Conservation (phyloP, 2,797 vertebrate genomes). For the Cynodonichthys magdalenae region DNA sequence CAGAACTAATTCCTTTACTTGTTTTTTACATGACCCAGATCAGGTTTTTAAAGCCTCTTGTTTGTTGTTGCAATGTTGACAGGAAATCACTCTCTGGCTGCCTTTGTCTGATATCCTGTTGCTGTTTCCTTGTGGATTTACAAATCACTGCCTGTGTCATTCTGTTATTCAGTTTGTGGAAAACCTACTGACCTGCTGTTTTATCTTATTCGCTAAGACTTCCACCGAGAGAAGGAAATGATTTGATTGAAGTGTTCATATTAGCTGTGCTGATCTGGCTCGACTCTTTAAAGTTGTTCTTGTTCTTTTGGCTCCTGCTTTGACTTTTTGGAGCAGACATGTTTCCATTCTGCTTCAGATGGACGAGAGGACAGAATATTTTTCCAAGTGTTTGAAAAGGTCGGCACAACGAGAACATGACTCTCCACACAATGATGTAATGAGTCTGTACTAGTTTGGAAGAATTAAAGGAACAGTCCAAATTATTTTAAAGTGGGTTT, state of each 20-base stretch:
- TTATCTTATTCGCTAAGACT: slow-evolving; percentile 69
- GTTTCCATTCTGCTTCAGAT: slow-evolving; percentile 45
- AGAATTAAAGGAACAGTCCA: not conserved
- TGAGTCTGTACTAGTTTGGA: not conserved
- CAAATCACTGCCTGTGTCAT: slow-evolving; percentile 30
- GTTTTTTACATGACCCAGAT: not conserved
- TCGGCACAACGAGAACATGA: not conserved
- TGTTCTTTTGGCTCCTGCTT: slow-evolving; percentile 28
- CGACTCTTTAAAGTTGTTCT: slow-evolving; percentile 34
- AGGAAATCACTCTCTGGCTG: slow-evolving; percentile 57
- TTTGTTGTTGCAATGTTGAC: slow-evolving; percentile 37
- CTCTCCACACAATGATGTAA: not conserved
- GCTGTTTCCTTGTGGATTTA: slow-evolving; percentile 53
- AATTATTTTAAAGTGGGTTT: not conserved
- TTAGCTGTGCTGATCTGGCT: slow-evolving; percentile 44
- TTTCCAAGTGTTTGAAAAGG: slow-evolving; percentile 15
- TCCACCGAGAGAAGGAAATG: slow-evolving; percentile 55
- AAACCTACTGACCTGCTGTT: slow-evolving; percentile 45
- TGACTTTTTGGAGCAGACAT: slow-evolving; percentile 34
- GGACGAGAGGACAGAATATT: slow-evolving; percentile 10
- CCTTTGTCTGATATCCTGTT: slow-evolving; percentile 71
- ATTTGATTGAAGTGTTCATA: slow-evolving; percentile 38
- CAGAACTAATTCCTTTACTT: not conserved
- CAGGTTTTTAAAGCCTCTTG: not conserved
- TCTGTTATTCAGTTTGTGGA: slow-evolving; percentile 25